Percentiles rank a stretch among this genome's conserved stretches.
Conservation (phyloP, 1,140 invertebrate genomes). For the Diabrotica virgifera region DNA sequence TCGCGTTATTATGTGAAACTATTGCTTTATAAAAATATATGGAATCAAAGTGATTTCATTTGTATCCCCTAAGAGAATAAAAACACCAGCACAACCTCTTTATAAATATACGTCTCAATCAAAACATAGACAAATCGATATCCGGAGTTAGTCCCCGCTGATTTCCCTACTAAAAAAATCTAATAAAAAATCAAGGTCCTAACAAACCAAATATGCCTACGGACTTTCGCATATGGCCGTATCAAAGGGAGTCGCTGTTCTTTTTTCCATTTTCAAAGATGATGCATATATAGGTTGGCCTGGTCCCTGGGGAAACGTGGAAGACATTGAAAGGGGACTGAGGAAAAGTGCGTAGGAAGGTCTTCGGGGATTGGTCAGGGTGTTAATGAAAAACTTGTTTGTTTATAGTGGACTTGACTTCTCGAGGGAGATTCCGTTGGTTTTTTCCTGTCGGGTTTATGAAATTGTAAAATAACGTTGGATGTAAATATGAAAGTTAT, state of each 20-base stretch:
- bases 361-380: slow-evolving; percentile 13
- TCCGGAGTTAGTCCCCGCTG: background rate
- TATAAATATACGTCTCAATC: background rate
- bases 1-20: no score
- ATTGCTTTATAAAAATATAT: no score
- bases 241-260: background rate
- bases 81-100: background rate
- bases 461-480: no score
- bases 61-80: background rate
- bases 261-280: slow-evolving; percentile 14
- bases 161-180: background rate
- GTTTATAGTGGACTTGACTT: slow-evolving; percentile 5
- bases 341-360: background rate
- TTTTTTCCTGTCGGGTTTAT: no score
- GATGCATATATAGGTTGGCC: slow-evolving; percentile 9
- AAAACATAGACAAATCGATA: background rate
- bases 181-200: background rate
- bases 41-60: background rate
- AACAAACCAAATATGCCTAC: slow-evolving; percentile 2
- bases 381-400: slow-evolving; percentile 16
- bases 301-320: background rate
- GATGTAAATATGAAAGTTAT: no score
- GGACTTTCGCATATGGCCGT: background rate
- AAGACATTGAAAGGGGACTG: slow-evolving; percentile 6
- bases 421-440: background rate